Base-by-base conservation (phyloP, 1,140 invertebrate species). In the Centruroides sculpturatus region DNA sequence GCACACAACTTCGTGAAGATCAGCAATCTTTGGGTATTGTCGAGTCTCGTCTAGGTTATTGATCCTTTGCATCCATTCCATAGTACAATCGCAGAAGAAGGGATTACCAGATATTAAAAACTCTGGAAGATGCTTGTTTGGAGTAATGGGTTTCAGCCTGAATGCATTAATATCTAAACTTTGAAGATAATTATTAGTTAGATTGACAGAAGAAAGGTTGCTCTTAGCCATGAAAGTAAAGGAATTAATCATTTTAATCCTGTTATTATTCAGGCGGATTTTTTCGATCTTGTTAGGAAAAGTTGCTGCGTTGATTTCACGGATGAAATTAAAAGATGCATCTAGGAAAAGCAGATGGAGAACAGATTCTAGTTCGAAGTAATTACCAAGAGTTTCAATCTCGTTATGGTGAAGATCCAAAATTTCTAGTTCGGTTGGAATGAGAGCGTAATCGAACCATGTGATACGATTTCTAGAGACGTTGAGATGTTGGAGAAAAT, bases 341-440 rank as follows among this genome's bases (percentile, higher is more conserved):
- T 92, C 87, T 54, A 91, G 74, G 35, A 47, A 62, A 34, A 35
- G 51, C 23, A 65, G 35, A 11, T 78, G 78, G 6, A 89, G 71
- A 69, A 85, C 80, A 47, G 77, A 75, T 63, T 92, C 84, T 47
- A 84, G 70, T 11, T 79, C 78, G 69, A 89, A 87, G 72, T 89
- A 89, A 78, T 93, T 93, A 23, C 84, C 83, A 1, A 95, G 76
- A 69, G 90, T 83, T 69, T 80, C 80, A 61, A 94, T 83, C 68
- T 84, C 82, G 74, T 95, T 95, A 69, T 85, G 85, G 73, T 92
- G 89, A 68, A 95, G 78, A 74, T 94, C 90, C 49, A 95, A 75
- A 87, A 88, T 92, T 67, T 89, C 84, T 61, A 94, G 76, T 62
- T 82, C 84, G 52, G 75, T 71, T 0, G 92, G 90, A 53, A 94